Evolutionary conservation across 2,888 invertebrate species (phyloP).

Genomic region (Pheosia gnoma): DNA sequence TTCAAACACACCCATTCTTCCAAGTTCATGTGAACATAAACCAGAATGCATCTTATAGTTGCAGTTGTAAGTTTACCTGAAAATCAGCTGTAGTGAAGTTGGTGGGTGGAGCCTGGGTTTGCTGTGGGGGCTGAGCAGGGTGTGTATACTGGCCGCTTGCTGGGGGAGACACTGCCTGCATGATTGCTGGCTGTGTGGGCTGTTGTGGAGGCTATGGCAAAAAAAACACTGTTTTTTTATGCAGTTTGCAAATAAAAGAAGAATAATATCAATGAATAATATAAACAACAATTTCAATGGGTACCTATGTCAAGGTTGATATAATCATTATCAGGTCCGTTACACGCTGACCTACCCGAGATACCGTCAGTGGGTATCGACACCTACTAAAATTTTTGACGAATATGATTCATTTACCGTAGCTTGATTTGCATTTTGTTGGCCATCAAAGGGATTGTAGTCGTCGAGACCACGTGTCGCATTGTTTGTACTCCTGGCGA

Average conservation of each 20-base stretch:
- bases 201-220: conserved; percentile 62
- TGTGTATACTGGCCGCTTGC: conserved; percentile 85
- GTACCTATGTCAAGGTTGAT: conserved; percentile 3
- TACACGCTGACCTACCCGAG: conserved; percentile 23
- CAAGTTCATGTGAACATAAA: too few species aligned
- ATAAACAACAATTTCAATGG: background rate
- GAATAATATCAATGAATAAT: background rate
- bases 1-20: too few species aligned
- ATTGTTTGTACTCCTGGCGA: conserved; percentile 89
- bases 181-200: conserved; percentile 89
- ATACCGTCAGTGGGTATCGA: conserved; percentile 51
- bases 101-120: conserved; percentile 76
- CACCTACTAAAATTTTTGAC: conserved; percentile 52
- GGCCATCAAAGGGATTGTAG: conserved; percentile 97
- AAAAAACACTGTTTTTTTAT: background rate
- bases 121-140: conserved; percentile 84
- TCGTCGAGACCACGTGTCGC: conserved; percentile 93
- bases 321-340: conserved; percentile 15
- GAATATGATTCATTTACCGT: conserved; percentile 73
- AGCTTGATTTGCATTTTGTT: conserved; percentile 77
- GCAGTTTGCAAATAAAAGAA: background rate
- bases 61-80: conserved; percentile 81
- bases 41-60: too few species aligned
- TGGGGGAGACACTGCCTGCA: conserved; percentile 89
- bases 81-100: conserved; percentile 89